Evolutionary conservation across 35 echinoderm and acorn worm genomes (phyloP).

Genomic region (Apostichopus californicus): DNA sequence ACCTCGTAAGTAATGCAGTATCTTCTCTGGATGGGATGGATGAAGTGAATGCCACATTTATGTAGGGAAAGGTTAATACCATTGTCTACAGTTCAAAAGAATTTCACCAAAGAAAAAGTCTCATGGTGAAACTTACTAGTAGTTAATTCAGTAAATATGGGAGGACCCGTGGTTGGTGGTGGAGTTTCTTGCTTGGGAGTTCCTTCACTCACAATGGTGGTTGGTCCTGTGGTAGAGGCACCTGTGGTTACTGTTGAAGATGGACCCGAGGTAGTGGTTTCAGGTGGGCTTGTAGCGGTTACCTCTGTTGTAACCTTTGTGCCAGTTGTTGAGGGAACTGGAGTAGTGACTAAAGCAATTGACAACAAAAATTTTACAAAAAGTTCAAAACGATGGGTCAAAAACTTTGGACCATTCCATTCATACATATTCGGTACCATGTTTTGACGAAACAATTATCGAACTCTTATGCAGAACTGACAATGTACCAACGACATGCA

Average conservation of each 20-base stretch:
- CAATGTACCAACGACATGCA: too few species aligned
- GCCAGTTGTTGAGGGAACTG: conserved; percentile 9
- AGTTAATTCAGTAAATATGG: neutral
- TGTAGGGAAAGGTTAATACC: too few species aligned
- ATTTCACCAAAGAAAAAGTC: neutral
- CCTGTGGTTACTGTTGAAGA: neutral
- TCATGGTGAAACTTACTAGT: neutral
- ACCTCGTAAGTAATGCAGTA: too few species aligned
- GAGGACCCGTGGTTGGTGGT: neutral
- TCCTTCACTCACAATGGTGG: neutral
- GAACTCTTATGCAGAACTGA: too few species aligned
- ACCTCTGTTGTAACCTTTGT: neutral
- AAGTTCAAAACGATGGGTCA: too few species aligned
- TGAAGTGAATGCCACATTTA: too few species aligned
- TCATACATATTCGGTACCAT: too few species aligned
- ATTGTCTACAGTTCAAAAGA: too few species aligned
- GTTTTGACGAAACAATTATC: too few species aligned
- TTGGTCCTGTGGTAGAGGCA: neutral
- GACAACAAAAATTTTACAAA: too few species aligned
- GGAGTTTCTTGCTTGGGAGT: neutral
- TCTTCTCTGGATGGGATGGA: too few species aligned
- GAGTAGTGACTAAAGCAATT: neutral
- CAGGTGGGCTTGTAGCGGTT: neutral
- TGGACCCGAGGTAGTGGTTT: neutral
- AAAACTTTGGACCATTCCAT: too few species aligned